Evolutionary conservation across 2,797 vertebrate species (phyloP).

Genomic region (Acridotheres tristis): DNA sequence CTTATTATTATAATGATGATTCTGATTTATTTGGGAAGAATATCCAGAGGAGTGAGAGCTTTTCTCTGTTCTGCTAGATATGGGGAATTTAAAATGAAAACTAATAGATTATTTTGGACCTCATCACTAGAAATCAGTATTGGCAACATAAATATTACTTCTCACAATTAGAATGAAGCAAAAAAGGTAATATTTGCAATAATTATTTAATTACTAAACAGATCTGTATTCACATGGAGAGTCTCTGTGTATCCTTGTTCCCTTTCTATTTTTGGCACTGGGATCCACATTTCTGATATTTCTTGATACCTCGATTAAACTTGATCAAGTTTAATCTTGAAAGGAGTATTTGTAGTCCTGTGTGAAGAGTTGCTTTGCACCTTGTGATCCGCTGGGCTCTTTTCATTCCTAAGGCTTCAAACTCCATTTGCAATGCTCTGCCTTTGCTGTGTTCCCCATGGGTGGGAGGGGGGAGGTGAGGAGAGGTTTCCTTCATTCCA

Average conservation of each 20-base stretch:
- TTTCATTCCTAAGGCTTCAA: neutral
- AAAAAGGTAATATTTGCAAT: neutral
- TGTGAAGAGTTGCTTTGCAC: neutral
- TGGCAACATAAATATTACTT: neutral
- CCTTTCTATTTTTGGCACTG: neutral
- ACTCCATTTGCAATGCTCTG: neutral
- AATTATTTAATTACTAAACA: neutral
- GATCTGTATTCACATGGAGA: neutral
- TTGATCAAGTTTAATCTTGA: neutral
- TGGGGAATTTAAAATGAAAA: neutral
- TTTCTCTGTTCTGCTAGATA: neutral
- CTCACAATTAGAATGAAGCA: neutral
- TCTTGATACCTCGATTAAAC: neutral
- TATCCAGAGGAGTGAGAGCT: neutral
- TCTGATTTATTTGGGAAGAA: neutral
- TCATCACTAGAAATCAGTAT: neutral
- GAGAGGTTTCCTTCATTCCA: neutral
- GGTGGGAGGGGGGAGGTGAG: neutral
- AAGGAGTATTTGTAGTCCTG: neutral
- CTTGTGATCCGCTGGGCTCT: neutral
- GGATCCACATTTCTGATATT: neutral
- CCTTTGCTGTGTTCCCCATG: accelerated
- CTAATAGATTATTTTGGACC: neutral
- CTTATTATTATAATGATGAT: neutral
- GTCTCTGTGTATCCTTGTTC: neutral